Base-by-base conservation (phyloP, 2,797 vertebrate species). In the Lacerta bilineata region DNA sequence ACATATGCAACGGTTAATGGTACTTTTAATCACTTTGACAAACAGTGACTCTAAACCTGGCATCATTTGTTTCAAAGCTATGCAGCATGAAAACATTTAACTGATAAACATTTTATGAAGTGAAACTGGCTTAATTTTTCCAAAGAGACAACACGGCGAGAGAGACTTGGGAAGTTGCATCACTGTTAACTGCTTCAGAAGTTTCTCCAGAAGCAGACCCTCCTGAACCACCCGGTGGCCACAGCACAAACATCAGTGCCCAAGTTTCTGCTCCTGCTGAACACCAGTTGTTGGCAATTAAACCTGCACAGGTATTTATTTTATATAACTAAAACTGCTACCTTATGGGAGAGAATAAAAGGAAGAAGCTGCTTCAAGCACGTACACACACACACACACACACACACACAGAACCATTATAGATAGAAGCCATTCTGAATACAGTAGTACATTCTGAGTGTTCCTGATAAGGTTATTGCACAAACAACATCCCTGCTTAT, bases 291-390 rank as follows among this genome's bases (percentile, higher is more conserved):
- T 39, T 86, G 84, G 33, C 80, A 85, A 59, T 87, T 90, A 90
- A 5, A 76, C 90, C 91, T 20, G 77, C 83, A 80, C 90, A 96
- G 96, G 97, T 97, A 95, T 88, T 81, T 41, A 76, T 55, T 82
- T 80, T 85, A 8, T 4, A 33, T 4, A 80, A 25, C 25, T 36
- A n/a, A 88, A 86, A 8, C 84, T 36, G 17, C 1, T 3, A 1
- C 8, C 71, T 91, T 27, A 43, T 77, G 25, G 80, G 18, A 88
- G 75, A 64, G 74, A 84, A 4, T 69, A 41, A 61, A 85, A 55
- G 13, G 15, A 41, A 23, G 23, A 77, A 85, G n/a, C 11, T 61
- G 46, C 20, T 77, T 33, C 46, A 83, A 71, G 50, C 13, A 0
- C 3, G 11, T 11, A 13, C 15, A 71, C 15, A 68, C 33, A 74